Base-by-base conservation (phyloP, 1,140 invertebrate genomes). In the silkworm (Bombyx mori) region DNA sequence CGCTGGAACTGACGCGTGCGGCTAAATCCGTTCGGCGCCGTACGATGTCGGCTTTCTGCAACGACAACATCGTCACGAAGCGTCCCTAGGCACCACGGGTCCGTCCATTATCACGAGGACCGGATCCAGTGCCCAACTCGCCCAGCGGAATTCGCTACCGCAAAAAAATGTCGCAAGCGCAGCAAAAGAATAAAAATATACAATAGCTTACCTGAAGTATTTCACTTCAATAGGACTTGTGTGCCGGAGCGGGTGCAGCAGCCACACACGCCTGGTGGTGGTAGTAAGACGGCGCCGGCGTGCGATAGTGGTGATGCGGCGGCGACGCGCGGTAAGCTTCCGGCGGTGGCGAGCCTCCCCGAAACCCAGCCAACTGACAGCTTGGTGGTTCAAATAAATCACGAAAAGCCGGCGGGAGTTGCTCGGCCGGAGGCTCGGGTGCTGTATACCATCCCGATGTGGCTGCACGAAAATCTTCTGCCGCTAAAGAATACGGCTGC, bases 321-420 rank as follows among this genome's bases (percentile, higher is more conserved):
- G 79, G 78, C 45, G 80, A 89, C 63, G 80, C 88, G 76, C 68
- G 88, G 88, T 60, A 89, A 72, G 56, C 88, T 79, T 82, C 79
- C 0, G 91, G 85, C 12, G 73, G 59, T 0, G 89, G 80, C 48
- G 90, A 90, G 43, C 89, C 88, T 44, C 90, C 83, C n/a, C 88
- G 86, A 65, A 90, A 91, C 3, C 89, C 90, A 0, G 89, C 89
- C 62, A 90, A 71, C 74, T 90, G 90, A 61, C 91, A 92, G 54
- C 90, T 90, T 18, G 89, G 82, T 18, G 86, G 78, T 53, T 89
- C 77, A 68, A 88, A 84, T 18, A 89, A 68, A 57, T 88, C 68
- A 49, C 83, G 63, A 59, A 82, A 77, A 44, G 82, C 73, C 59
- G 82, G 73, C n/a, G 83, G 80, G 58, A 84, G 65, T 51, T 85